These are phyloP conservation scores for Neodiprion pinetum DNA, from an alignment of 1,140 invertebrate species.

Conservation along the genomic window DNA sequence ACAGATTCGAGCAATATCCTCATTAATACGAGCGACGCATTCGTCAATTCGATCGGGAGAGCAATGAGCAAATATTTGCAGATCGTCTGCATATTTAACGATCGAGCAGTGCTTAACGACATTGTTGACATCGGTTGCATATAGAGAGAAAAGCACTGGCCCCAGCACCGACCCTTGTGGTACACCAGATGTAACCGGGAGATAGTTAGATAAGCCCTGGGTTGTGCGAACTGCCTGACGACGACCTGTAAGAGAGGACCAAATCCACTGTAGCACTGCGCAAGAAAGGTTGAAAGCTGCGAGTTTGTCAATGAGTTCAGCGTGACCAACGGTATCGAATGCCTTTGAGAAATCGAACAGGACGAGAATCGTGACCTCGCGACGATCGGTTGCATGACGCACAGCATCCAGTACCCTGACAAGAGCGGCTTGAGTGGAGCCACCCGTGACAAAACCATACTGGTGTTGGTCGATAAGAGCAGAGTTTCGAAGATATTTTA, in stretches of 20 bases:
- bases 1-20: conserved; percentile 7
- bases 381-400: neutral
- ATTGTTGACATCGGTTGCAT: neutral
- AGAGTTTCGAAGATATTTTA: neutral
- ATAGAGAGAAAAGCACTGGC: neutral
- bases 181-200: neutral
- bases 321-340: neutral
- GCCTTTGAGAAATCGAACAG: neutral
- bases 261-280: neutral
- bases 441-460: neutral
- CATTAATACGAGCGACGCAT: neutral
- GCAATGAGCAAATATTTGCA: neutral
- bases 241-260: neutral
- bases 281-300: neutral
- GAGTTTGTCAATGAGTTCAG: neutral
- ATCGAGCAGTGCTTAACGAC: neutral
- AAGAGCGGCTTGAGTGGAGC: neutral
- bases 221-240: neutral
- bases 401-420: neutral
- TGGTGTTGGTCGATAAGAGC: neutral
- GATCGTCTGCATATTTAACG: conserved; percentile 8
- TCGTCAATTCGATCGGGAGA: neutral
- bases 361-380: conserved; percentile 8
- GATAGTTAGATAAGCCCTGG: neutral
- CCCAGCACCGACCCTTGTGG: neutral